Conservation (phyloP, 2,113 vertebrate genomes). For the Leucopternis melanops region DNA sequence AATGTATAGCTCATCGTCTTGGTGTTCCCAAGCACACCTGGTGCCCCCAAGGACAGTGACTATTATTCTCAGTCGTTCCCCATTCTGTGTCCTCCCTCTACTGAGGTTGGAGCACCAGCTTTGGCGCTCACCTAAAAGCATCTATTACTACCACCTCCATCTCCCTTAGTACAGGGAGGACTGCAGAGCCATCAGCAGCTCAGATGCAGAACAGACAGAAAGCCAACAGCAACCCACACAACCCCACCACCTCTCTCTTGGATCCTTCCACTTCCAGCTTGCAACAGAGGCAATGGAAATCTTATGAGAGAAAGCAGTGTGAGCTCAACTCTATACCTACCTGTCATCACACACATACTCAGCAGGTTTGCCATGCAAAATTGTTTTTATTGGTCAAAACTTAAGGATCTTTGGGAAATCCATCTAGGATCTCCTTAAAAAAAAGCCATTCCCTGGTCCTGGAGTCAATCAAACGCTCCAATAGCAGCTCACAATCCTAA, state of each 20-base stretch:
- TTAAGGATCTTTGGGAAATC: background rate
- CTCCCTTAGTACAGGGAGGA: background rate
- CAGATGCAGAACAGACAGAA: rapidly evolving
- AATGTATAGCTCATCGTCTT: background rate
- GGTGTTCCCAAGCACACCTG: background rate
- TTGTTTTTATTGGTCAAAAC: background rate
- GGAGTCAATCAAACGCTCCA: background rate
- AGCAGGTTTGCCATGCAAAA: background rate
- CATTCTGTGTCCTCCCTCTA: background rate
- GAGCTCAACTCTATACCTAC: background rate
- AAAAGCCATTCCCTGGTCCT: background rate
- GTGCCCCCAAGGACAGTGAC: background rate
- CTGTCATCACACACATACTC: background rate
- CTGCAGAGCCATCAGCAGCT: background rate
- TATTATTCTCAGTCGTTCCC: background rate
- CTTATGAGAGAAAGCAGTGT: background rate
- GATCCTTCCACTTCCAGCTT: background rate
- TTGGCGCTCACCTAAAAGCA: background rate
- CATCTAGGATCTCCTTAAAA: background rate
- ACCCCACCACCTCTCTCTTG: background rate
- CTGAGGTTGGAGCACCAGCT: background rate
- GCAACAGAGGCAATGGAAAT: background rate
- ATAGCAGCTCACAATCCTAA: background rate
- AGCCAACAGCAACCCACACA: background rate
- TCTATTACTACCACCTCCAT: background rate